A percentile compares a stretch with the other conserved stretches of the same genome.
phyloP scores from a whole-genome alignment of 2,888 invertebrate species.

The Clistopyga incitator region DNA sequence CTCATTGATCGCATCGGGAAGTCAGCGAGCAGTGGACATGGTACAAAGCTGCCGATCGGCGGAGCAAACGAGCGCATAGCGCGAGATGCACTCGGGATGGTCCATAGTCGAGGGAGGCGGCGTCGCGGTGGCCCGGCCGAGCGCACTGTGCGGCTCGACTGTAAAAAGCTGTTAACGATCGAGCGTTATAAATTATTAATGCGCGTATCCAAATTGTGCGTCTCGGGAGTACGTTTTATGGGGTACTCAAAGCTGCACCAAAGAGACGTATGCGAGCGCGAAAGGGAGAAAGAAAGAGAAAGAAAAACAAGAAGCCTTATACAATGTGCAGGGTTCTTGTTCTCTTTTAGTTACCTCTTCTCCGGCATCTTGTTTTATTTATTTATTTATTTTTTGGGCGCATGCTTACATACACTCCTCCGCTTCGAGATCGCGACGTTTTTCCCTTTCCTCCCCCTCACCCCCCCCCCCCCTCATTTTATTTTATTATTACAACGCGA shows the following conservation, averaged over 20 bases:
- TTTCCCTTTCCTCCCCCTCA: conserved; percentile 40
- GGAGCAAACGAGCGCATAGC: conserved; percentile 46
- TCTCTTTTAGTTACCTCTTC: conserved; percentile 45
- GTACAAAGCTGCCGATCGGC: conserved; percentile 26
- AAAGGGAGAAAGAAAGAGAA: conserved; percentile 32
- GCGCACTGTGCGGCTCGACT: conserved; percentile 45
- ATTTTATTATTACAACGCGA: conserved; percentile 50
- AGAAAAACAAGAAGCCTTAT: conserved; percentile 31
- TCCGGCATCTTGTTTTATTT: not conserved
- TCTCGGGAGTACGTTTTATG: conserved; percentile 68
- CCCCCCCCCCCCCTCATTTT: conserved; percentile 49
- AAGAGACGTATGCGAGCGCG: conserved; percentile 51
- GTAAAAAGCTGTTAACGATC: conserved; percentile 75
- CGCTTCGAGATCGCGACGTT: conserved; percentile 62
- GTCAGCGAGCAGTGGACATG: too few species aligned
- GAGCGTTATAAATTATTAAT: conserved; percentile 79
- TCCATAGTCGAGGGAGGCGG: conserved; percentile 16
- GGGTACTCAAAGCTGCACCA: conserved; percentile 67
- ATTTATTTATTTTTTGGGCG: conserved; percentile 25
- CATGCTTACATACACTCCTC: conserved; percentile 48
- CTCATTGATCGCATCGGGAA: too few species aligned
- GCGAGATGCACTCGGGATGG: conserved; percentile 37
- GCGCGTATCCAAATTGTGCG: conserved; percentile 76
- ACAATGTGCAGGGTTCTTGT: conserved; percentile 58
- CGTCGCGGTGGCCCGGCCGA: conserved; percentile 61